Conservation (phyloP, 2,113 vertebrate species). For the Vimba vimba region DNA sequence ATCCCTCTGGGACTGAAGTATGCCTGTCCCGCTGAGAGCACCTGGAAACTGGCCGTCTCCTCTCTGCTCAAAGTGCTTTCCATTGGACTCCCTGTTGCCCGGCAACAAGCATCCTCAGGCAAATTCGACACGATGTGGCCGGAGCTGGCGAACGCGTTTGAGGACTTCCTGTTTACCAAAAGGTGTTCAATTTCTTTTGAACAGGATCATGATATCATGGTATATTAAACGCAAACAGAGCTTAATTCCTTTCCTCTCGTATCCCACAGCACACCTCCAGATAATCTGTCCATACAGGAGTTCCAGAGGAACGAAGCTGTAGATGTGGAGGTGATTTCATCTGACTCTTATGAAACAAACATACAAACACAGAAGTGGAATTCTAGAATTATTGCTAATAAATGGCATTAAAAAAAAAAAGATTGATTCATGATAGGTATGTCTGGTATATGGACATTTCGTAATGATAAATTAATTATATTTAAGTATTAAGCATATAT, state of each 20-base stretch:
- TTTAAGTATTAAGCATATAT: too few relatives aligned
- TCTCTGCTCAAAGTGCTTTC: conserved; percentile 94
- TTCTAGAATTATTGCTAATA: neutral
- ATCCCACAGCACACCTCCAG: conserved; percentile 85
- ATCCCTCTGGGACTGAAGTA: conserved; percentile 95
- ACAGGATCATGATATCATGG: neutral
- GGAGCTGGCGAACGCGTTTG: conserved; percentile 91
- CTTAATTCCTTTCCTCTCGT: neutral
- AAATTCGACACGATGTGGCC: conserved; percentile 99
- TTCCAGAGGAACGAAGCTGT: conserved; percentile 98
- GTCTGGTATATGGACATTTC: neutral
- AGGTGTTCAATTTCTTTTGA: conserved; percentile 76
- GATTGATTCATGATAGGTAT: neutral
- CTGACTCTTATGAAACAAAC: neutral
- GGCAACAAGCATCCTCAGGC: conserved; percentile 94
- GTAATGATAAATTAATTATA: too few relatives aligned
- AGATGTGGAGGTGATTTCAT: conserved; percentile 90
- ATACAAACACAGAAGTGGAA: neutral
- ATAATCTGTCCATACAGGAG: conserved; percentile 98
- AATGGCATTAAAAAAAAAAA: neutral
- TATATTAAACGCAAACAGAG: conserved; percentile 1
- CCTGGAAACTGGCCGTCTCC: conserved; percentile 95
- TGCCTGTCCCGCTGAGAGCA: conserved; percentile 96
- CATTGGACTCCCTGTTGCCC: conserved; percentile 93
- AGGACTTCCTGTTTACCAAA: conserved; percentile 99